Percentiles rank a stretch among this genome's conserved stretches.
Conservation (phyloP, 2,888 invertebrate genomes). For the Lissonota sp. region DNA sequence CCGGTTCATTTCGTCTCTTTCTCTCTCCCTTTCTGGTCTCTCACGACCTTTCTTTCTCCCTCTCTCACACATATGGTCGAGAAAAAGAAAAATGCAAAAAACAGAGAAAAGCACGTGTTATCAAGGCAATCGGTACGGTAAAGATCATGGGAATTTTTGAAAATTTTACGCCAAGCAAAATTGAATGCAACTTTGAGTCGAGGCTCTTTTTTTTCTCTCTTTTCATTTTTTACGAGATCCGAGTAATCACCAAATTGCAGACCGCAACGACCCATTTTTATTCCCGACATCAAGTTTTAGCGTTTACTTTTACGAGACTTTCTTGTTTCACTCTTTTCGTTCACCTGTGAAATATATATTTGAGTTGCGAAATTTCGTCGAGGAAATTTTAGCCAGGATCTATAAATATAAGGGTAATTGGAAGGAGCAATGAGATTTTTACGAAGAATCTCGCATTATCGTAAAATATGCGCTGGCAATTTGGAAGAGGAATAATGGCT, state of each 20-base stretch:
- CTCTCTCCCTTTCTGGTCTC: conserved; percentile 3
- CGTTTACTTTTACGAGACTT: no score
- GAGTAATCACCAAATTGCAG: background rate
- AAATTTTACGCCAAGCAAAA: background rate
- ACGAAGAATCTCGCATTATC: no score
- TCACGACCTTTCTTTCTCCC: no score
- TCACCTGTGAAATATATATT: background rate
- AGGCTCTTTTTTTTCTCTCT: background rate
- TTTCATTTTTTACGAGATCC: background rate
- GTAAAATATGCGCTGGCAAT: no score
- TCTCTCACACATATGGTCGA: no score
- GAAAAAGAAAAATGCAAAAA: background rate
- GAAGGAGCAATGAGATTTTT: no score
- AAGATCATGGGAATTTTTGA: background rate
- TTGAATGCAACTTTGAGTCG: no score
- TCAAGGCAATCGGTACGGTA: conserved; percentile 6
- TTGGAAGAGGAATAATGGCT: no score
- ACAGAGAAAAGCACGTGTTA: background rate
- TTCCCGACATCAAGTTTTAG: no score
- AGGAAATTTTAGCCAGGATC: no score
- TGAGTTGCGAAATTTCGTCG: no score
- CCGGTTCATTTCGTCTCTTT: conserved; percentile 37
- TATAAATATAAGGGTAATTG: no score
- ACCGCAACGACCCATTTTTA: background rate
- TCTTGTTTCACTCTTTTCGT: background rate